Evolutionary conservation across 2,797 vertebrate genomes (phyloP), one percentile per base, ranked within the genome.

Genomic region (Sylvilagus floridanus): DNA sequence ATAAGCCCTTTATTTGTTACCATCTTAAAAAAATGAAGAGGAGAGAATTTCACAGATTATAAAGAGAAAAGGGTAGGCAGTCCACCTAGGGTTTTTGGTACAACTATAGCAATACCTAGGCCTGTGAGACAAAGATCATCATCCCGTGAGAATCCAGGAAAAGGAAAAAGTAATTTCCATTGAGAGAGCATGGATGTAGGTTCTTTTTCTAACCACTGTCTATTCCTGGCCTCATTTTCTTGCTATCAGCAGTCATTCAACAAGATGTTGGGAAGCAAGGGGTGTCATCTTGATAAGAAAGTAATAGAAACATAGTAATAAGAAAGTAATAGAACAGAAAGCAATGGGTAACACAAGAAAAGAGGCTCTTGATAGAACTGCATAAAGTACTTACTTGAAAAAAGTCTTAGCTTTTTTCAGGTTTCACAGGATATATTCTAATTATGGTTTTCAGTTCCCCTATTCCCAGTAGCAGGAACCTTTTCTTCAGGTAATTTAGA

Each of bases 1-100:
- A 87, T 95, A 84, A 71, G 28, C 63, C n/a, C n/a, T 94, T 81
- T 72, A 60, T 47, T 88, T 69, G 95, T 94, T 81, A 83, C 88
- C 95, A 78, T 87, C 72, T 81, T 78, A 84, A 81, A 86, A 71
- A 54, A 91, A 76, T 62, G 57, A 32, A 71, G 13, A 11, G 6
- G 21, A 63, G 28, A 93, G 0, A 28, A 77, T 94, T 94, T 92
- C 37, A 72, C 24, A 63, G 47, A 32, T 95, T 96, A 90, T 88
- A 42, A 68, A 63, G 65, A 75, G 4, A 50, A 62, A 73, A 93
- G 77, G 16, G 19, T 92, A 37, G 75, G 71, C 16, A 84, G 11
- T 42, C 47, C 50, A n/a, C 42, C 81, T 19, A 10, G 52, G 82
- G n/a, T 91, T 88, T 92, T 72, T 65, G 42, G n/a, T 92, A 19